A percentile compares a stretch with the other conserved stretches of the same genome.
phyloP scores from a whole-genome alignment of 1,140 invertebrate genomes.

The Bombus ignitus region DNA sequence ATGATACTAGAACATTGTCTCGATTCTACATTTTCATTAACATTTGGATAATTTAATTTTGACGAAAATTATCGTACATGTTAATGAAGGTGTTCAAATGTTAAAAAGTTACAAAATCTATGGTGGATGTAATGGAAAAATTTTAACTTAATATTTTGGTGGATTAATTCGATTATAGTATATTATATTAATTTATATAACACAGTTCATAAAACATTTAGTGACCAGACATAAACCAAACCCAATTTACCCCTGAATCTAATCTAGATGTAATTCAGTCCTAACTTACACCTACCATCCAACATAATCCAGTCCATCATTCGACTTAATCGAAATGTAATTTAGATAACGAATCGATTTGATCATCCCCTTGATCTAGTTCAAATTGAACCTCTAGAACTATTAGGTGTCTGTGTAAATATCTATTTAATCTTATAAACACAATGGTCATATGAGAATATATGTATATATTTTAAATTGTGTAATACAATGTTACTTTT shows the following conservation, averaged over 20 bases:
- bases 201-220: too few relatives aligned
- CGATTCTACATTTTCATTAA: background rate
- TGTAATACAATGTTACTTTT: too few relatives aligned
- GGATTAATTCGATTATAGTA: background rate
- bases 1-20: background rate
- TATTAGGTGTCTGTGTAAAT: too few relatives aligned
- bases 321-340: background rate
- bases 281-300: constrained; percentile 8
- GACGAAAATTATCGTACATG: background rate
- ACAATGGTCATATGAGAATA: too few relatives aligned
- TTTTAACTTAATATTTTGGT: background rate
- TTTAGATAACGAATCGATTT: background rate
- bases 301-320: constrained; percentile 8
- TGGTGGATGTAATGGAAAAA: background rate
- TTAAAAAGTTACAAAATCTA: background rate
- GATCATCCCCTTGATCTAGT: background rate
- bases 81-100: background rate
- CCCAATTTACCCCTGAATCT: background rate
- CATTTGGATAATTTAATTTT: background rate
- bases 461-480: too few relatives aligned
- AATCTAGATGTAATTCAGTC: constrained; percentile 15
- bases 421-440: too few relatives aligned
- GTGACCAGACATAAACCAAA: background rate
- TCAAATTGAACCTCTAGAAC: background rate
- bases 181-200: too few relatives aligned